These are phyloP conservation scores for Xenops minutus DNA, from an alignment of 2,797 vertebrate species.

Conservation along the genomic window DNA sequence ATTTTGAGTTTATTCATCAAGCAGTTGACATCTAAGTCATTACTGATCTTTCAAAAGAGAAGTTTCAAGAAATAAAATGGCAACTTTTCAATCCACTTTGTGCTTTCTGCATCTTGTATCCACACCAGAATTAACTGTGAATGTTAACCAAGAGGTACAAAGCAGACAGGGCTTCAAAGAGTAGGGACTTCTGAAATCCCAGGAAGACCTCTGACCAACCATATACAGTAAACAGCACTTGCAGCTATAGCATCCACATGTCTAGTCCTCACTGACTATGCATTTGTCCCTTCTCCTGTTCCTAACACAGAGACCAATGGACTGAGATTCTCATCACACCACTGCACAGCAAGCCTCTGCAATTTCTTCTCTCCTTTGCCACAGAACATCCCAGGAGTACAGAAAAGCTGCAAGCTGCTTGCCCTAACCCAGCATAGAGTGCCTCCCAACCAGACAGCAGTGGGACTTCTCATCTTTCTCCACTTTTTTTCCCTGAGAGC, in stretches of 20 bases:
- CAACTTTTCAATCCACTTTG: neutral
- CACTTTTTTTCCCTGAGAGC: neutral
- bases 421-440: neutral
- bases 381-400: neutral
- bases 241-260: neutral
- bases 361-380: neutral
- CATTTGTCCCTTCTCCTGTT: neutral
- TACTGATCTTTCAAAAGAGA: neutral
- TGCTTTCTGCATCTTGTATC: neutral
- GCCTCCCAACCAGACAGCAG: neutral
- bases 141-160: neutral
- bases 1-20: neutral
- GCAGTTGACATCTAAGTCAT: neutral
- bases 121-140: neutral
- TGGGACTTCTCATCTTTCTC: constrained; percentile 40
- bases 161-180: neutral
- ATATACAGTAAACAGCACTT: neutral
- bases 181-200: neutral
- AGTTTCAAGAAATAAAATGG: neutral
- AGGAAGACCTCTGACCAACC: neutral
- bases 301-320: neutral
- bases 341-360: neutral
- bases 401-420: neutral
- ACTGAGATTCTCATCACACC: neutral
- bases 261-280: neutral